Base-by-base conservation (phyloP, 35 echinoderm and acorn worm species). In the Lytechinus pictus region DNA sequence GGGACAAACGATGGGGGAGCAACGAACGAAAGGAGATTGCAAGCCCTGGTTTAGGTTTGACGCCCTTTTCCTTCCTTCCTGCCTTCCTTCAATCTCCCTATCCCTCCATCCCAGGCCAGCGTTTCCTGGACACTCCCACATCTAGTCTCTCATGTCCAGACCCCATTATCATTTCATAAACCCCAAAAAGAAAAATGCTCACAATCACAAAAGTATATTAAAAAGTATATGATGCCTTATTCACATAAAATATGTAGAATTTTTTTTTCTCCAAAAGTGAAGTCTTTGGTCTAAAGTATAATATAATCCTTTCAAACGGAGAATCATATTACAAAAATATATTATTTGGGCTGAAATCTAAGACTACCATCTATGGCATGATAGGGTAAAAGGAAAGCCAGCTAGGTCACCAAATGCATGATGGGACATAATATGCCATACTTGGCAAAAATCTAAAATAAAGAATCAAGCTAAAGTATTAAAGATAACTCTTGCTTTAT, bases 31-130 rank as follows among this genome's bases (percentile, higher is more conserved):
- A n/a, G n/a, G 21, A 79, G 66, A 79, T 79, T 24, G 19, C 19
- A 54, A 54, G 88, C 88, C 88, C 88, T 90, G 88, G 88, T 90
- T 90, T 90, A 90, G 88, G 88, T 90, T 54, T 90, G 88, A 90
- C 88, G 88, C 88, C 88, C 88, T 90, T 54, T 90, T 90, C 88
- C 88, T 90, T 90, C 88, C 88, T 90, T 90, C 88, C 88, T 90
- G 28, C 3, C 88, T 52, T 90, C 88, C 88, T 54, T 90, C 88
- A 54, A 90, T 90, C 88, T 54, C 88, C 88, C 88, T 54, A 90
- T 90, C 88, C 88, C 88, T 90, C 52, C 88, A 90, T 90, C 88
- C 88, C 88, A 90, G 88, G 88, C 88, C 16, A 90, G 88, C 16
- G 12, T 33, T 90, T 90, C 88, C 88, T 90, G 66, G 66, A 33